Conservation (phyloP, 2,113 vertebrate genomes). For the Bujurquina vittata region DNA sequence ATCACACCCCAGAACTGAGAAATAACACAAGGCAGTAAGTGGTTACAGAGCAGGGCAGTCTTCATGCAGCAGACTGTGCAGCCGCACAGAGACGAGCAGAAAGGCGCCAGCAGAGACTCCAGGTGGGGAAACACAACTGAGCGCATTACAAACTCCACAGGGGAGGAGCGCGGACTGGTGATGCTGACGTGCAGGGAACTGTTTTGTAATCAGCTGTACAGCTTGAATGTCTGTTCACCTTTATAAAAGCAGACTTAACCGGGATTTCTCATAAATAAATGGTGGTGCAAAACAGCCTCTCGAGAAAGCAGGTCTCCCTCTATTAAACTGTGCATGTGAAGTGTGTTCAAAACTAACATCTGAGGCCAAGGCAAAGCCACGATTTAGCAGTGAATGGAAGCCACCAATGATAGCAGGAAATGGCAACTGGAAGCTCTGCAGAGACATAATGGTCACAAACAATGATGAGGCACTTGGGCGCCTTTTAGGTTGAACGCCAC, state of each 20-base stretch:
- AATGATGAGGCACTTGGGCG: slow-evolving; percentile 31
- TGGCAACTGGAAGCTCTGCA: not conserved
- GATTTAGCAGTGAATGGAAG: too few relatives aligned
- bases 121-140: not conserved
- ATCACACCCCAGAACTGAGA: not conserved
- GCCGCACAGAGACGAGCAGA: not conserved
- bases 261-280: not conserved
- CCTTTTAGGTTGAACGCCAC: not conserved
- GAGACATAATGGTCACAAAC: not conserved
- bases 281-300: not conserved
- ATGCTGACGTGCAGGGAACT: not conserved
- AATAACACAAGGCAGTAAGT: not conserved
- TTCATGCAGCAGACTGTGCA: not conserved
- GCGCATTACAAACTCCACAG: not conserved
- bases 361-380: not conserved
- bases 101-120: not conserved
- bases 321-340: not conserved
- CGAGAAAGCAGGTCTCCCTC: not conserved
- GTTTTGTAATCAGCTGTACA: not conserved
- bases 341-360: not conserved
- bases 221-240: not conserved
- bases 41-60: not conserved
- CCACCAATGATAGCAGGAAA: not conserved
- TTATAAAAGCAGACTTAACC: not conserved
- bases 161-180: not conserved